phyloP scores from a whole-genome alignment of 1,140 invertebrate genomes.

The Pogonus chalceus region DNA sequence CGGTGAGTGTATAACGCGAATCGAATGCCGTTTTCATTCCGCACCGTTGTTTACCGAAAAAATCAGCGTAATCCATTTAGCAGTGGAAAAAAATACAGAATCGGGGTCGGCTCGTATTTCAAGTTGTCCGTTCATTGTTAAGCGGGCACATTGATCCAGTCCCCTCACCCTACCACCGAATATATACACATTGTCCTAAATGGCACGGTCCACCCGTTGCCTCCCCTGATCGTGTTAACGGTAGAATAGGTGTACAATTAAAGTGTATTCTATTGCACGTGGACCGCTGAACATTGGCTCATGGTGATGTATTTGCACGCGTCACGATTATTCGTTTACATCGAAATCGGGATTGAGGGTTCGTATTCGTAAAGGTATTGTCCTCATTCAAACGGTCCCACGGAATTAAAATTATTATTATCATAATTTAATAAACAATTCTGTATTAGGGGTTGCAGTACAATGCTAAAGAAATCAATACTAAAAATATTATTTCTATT shows the following conservation, averaged over 20 bases:
- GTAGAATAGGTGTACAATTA: conserved; percentile 29
- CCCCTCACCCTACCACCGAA: too few relatives aligned
- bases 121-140: conserved; percentile 4
- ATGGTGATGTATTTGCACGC: conserved; percentile 1
- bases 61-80: conserved; percentile 4
- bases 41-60: conserved; percentile 1
- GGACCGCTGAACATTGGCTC: conserved; percentile 17
- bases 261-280: conserved; percentile 25
- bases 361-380: too few relatives aligned
- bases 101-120: not conserved
- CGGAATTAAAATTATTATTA: too few relatives aligned
- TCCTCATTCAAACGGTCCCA: not conserved
- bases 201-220: too few relatives aligned
- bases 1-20: not conserved
- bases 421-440: too few relatives aligned
- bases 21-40: not conserved
- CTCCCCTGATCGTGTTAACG: not conserved
- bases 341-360: not conserved
- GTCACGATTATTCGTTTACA: not conserved
- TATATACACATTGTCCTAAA: too few relatives aligned
- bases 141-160: not conserved
- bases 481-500: too few relatives aligned
- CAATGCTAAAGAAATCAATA: too few relatives aligned
- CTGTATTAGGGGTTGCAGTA: too few relatives aligned
- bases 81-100: not conserved